These are phyloP conservation scores for Salvator merianae DNA, from an alignment of 2,113 vertebrate genomes.

Conservation along the genomic window DNA sequence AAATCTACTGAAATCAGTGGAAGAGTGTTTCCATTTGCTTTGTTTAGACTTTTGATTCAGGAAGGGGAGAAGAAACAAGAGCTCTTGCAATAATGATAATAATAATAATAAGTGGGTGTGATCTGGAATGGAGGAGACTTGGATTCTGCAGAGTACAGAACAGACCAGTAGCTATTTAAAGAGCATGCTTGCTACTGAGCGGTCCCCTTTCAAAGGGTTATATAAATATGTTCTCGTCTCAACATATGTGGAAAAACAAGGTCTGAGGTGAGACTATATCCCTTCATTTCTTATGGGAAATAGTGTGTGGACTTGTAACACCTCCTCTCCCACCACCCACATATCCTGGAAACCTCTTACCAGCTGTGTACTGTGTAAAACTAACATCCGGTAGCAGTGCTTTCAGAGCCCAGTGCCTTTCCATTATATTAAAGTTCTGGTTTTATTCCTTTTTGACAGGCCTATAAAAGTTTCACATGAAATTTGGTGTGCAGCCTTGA, in stretches of 20 bases:
- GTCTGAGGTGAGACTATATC: constrained; percentile 67
- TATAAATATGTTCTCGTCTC: constrained; percentile 68
- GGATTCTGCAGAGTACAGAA: constrained; percentile 43
- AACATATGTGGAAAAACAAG: constrained; percentile 70
- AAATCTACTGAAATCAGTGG: constrained; percentile 59
- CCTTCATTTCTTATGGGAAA: constrained; percentile 72
- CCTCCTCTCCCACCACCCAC: constrained; percentile 65
- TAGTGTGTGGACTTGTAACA: constrained; percentile 61
- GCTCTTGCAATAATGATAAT: constrained; percentile 48
- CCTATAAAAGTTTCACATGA: constrained; percentile 35
- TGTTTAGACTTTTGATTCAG: constrained; percentile 53
- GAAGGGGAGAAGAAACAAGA: constrained; percentile 33
- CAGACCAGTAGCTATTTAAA: constrained; percentile 74
- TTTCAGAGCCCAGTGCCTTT: constrained; percentile 56
- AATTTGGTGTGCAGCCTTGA: constrained; percentile 56
- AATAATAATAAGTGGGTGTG: constrained; percentile 72
- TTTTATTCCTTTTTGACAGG: constrained; percentile 44
- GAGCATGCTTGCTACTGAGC: constrained; percentile 48
- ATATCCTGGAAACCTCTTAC: constrained; percentile 52
- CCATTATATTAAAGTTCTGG: constrained; percentile 53
- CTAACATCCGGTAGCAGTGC: constrained; percentile 32
- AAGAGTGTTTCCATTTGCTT: constrained; percentile 63
- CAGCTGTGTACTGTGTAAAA: constrained; percentile 48
- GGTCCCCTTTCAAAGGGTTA: constrained; percentile 71
- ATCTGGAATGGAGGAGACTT: constrained; percentile 65